Base-by-base conservation (phyloP, 2,888 invertebrate genomes). In the Drosophila acutilabella region DNA sequence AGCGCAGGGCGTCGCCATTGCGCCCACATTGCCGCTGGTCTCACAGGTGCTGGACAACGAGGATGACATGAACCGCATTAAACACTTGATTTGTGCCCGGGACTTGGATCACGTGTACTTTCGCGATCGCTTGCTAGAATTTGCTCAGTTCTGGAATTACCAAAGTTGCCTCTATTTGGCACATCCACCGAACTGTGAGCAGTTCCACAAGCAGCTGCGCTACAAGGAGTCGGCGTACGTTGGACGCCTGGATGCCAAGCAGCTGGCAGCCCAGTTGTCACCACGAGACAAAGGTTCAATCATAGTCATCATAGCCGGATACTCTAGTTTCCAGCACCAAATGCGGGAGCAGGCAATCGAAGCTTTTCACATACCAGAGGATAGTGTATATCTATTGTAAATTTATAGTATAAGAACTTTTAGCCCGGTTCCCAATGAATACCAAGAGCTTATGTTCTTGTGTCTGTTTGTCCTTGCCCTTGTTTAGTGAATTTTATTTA, bases 1-100 rank as follows among this genome's bases (percentile, higher is more conserved):
- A 45, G 93, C 95, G 48, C 96, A 96, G 89, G 97, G 97, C 0
- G 96, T 96, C 23, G 97, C 96, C 0, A 94, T 97, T 71, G 95
- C 96, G 16, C 95, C 96, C 26, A 93, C 96, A 84, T 93, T 94
- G 79, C 93, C 94, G 14, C 93, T 97, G 11, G 94, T 96, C 54
- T 91, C 94, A 33, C 90, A 93, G 40, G 93, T 96, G 71, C 82
- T 96, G 53, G 88, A 93, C 20, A 94, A 96, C 92, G 95, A 95
- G 75, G 93, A 94, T 30, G 95, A 96, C 84, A 94, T 95, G 80
- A 95, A 95, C 0, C 93, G 93, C 88, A 88, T 97, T 40, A 91
- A 93, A 60, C 93, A 97, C 71, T 91, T 94, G 61, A 95, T 94
- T 85, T 95, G 95, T 80, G 95, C 95, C 88, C 91, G 93, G 74